phyloP scores from a whole-genome alignment of 2,888 invertebrate species.

The Yponomeuta evonymella region DNA sequence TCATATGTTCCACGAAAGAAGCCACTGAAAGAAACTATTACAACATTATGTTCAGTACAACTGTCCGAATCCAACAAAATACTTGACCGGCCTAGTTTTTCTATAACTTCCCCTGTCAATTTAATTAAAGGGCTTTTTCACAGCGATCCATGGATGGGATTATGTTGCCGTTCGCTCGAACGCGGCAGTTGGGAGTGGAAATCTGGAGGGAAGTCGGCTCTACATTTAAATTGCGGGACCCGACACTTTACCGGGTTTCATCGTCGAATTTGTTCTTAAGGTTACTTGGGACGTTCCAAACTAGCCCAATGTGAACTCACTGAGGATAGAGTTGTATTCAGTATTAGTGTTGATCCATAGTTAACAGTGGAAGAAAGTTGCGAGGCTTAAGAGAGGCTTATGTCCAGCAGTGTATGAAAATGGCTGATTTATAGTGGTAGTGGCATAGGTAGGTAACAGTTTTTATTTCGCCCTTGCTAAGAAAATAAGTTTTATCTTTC shows the following conservation, averaged over 20 bases:
- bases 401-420: too few species aligned
- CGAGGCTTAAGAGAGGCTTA: too few species aligned
- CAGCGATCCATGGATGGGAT: neutral
- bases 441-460: too few species aligned
- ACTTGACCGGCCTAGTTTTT: neutral
- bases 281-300: neutral
- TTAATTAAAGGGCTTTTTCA: neutral
- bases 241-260: conserved; percentile 29
- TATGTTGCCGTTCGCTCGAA: conserved; percentile 25
- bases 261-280: conserved; percentile 17
- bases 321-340: neutral
- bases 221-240: conserved; percentile 32
- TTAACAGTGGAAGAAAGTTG: too few species aligned
- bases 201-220: conserved; percentile 25
- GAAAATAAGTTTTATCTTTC: too few species aligned
- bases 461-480: too few species aligned
- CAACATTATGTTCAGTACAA: too few species aligned
- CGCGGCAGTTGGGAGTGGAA: conserved; percentile 27
- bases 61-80: too few species aligned
- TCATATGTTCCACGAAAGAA: too few species aligned
- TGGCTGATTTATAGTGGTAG: too few species aligned
- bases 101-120: neutral
- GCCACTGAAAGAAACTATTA: too few species aligned
- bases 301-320: neutral
- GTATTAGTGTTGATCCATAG: too few species aligned